Evolutionary conservation across 2,888 invertebrate species (phyloP).

Genomic region (Imbricaverruca yamaguchii): DNA sequence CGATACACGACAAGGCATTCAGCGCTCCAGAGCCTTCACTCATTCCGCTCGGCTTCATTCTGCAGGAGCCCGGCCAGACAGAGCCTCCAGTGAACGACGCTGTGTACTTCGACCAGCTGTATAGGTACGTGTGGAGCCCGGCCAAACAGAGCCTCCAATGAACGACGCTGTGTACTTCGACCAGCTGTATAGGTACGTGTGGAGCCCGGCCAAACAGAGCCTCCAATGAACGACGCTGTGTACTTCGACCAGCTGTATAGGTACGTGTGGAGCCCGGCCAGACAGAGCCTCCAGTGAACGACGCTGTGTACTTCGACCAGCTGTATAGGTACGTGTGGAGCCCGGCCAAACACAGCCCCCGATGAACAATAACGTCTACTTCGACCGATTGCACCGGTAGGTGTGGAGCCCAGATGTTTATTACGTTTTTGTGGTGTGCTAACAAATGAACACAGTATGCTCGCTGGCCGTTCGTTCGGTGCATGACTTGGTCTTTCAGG

Average conservation of each 20-base stretch:
- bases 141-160: slow-evolving; percentile 24
- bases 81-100: slow-evolving; percentile 13
- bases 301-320: slow-evolving; percentile 24
- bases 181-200: slow-evolving; percentile 29
- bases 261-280: slow-evolving; percentile 30
- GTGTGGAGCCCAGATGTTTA: slow-evolving; percentile 26
- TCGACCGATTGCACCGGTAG: slow-evolving; percentile 26
- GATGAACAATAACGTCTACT: slow-evolving; percentile 24
- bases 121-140: slow-evolving; percentile 29
- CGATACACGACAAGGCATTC: slow-evolving; percentile 28
- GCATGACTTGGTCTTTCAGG: too few relatives aligned
- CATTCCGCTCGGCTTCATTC: slow-evolving; percentile 48
- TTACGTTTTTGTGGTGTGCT: too few relatives aligned
- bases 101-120: slow-evolving; percentile 24
- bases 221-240: slow-evolving; percentile 9
- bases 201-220: slow-evolving; percentile 28
- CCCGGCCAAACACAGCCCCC: slow-evolving; percentile 25
- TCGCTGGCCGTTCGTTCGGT: too few relatives aligned
- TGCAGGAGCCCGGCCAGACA: slow-evolving; percentile 31
- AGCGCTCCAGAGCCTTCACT: slow-evolving; percentile 51
- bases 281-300: slow-evolving; percentile 22
- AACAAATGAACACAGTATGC: too few relatives aligned
- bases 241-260: slow-evolving; percentile 24
- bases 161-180: slow-evolving; percentile 24
- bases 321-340: slow-evolving; percentile 29